Conservation (phyloP, 2,888 invertebrate species). For the Troilus luridus region DNA sequence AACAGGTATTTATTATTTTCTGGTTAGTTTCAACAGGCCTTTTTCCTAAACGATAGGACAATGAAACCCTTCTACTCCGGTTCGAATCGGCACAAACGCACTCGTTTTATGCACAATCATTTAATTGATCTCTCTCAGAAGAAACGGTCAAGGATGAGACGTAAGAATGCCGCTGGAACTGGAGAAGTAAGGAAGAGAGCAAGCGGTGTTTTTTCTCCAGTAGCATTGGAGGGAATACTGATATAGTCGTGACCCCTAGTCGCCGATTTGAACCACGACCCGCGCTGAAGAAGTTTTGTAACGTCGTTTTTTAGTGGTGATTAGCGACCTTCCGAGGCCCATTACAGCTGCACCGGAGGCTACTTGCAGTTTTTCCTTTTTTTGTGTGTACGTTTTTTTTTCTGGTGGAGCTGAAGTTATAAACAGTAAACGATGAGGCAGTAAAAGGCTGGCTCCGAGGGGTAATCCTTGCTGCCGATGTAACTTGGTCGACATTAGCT, state of each 20-base stretch:
- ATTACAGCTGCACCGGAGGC: neutral
- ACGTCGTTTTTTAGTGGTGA: constrained; percentile 34
- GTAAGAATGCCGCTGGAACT: neutral
- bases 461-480: neutral
- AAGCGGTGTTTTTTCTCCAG: neutral
- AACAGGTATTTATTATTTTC: too few species aligned
- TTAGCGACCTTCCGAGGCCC: neutral
- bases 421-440: constrained; percentile 9
- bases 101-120: neutral
- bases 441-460: neutral
- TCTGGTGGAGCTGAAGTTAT: neutral
- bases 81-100: neutral
- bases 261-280: constrained; percentile 23
- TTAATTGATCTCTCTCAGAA: neutral
- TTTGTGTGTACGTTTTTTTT: neutral
- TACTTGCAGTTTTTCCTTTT: neutral
- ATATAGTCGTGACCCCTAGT: constrained; percentile 32
- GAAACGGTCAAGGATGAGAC: neutral
- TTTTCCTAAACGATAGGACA: too few species aligned
- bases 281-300: constrained; percentile 13
- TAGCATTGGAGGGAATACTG: neutral
- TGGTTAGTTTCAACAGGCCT: too few species aligned
- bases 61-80: neutral
- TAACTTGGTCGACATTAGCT: neutral
- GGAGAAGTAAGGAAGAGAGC: constrained; percentile 1